A percentile compares a stretch with the other conserved stretches of the same genome.
These are phyloP conservation scores for Halictus ligatus DNA, from an alignment of 2,888 invertebrate species.

Conservation along the genomic window DNA sequence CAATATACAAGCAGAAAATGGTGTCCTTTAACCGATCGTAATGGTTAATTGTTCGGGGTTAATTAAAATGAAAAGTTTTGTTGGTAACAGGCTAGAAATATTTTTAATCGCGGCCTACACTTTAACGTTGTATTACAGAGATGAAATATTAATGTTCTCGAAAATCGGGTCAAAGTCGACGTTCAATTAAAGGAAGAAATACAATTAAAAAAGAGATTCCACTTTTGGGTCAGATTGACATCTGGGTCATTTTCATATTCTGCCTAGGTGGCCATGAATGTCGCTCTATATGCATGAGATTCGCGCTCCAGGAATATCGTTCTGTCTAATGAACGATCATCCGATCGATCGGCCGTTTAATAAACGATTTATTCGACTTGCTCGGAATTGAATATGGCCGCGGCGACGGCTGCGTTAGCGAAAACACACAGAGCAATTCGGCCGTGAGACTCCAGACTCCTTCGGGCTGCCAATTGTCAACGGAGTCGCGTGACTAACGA, in stretches of 20 bases:
- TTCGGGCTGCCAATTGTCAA: constrained; percentile 54
- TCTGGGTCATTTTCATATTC: neutral
- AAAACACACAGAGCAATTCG: constrained; percentile 25
- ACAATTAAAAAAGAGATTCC: constrained; percentile 2
- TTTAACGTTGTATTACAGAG: neutral
- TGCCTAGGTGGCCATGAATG: constrained; percentile 1
- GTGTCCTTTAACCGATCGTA: neutral
- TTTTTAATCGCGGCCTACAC: neutral
- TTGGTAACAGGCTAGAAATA: neutral
- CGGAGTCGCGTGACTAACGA: constrained; percentile 60
- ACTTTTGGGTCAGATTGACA: constrained; percentile 11
- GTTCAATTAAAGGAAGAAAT: neutral
- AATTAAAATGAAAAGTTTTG: neutral
- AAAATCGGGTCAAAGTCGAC: neutral
- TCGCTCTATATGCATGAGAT: constrained; percentile 4
- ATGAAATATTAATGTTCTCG: neutral
- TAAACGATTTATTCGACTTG: constrained; percentile 29
- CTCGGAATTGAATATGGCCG: constrained; percentile 27
- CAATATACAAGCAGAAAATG: neutral
- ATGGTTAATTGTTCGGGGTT: neutral
- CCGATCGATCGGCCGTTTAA: neutral
- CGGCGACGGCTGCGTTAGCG: constrained; percentile 22
- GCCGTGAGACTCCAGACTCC: constrained; percentile 53
- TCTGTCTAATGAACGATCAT: neutral
- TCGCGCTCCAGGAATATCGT: neutral